phyloP scores from a whole-genome alignment of 1,140 invertebrate genomes.

The Hylyphantes graminicola region DNA sequence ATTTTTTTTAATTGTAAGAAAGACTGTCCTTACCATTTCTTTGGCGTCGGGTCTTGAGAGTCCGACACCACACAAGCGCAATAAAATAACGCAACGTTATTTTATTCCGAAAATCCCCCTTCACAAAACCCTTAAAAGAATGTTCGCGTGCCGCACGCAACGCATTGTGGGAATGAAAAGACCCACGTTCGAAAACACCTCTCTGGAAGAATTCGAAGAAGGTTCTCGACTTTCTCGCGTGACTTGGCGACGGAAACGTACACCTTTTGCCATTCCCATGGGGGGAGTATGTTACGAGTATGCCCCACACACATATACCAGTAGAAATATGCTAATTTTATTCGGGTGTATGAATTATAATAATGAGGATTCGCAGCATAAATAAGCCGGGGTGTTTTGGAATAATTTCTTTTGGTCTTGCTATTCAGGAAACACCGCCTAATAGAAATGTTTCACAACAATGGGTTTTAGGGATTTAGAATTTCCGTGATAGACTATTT shows the following conservation, averaged over 20 bases:
- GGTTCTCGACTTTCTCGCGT: slow-evolving; percentile 53
- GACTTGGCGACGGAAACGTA: slow-evolving; percentile 37
- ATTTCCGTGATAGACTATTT: too few species aligned
- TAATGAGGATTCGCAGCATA: slow-evolving; percentile 37
- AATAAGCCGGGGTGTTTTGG: not conserved
- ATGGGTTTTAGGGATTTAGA: too few species aligned
- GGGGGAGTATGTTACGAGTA: slow-evolving; percentile 5
- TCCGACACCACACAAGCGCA: too few species aligned
- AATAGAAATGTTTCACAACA: too few species aligned
- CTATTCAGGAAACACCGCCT: not conserved
- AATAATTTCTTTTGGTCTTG: not conserved
- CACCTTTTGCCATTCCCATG: slow-evolving; percentile 55
- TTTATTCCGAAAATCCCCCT: not conserved
- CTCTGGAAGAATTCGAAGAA: slow-evolving; percentile 40
- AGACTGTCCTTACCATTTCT: too few species aligned
- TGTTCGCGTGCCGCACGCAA: slow-evolving; percentile 49
- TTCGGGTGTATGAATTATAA: slow-evolving; percentile 55
- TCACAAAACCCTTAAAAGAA: slow-evolving; percentile 41
- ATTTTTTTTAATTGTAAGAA: too few species aligned
- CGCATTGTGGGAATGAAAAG: slow-evolving; percentile 31
- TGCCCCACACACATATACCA: not conserved
- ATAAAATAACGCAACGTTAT: too few species aligned
- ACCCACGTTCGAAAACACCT: slow-evolving; percentile 28
- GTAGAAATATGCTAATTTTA: slow-evolving; percentile 52
- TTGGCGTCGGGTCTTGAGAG: too few species aligned